Conservation (phyloP, 1,140 invertebrate genomes). For the Pemphigus obesinymphae region DNA sequence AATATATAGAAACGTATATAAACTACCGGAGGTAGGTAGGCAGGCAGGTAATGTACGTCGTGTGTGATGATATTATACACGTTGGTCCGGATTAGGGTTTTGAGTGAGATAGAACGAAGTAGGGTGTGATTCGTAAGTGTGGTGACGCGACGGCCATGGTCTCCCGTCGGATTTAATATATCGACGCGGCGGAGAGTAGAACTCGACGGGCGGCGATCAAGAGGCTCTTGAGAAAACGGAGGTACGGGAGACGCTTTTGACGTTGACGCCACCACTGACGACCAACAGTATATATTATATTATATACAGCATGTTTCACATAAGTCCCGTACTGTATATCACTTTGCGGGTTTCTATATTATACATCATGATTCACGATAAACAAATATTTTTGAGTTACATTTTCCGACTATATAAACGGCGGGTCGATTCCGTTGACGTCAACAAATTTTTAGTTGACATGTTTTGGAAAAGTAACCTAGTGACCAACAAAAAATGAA, state of each 20-base stretch:
- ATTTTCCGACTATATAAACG: neutral
- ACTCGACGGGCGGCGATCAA: slow-evolving; percentile 35
- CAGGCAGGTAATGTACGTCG: neutral
- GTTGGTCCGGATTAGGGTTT: neutral
- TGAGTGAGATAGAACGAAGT: neutral
- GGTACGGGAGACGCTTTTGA: slow-evolving; percentile 26
- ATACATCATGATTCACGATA: too few relatives aligned
- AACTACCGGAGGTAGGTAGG: neutral
- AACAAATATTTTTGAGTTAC: too few relatives aligned
- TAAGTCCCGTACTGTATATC: too few relatives aligned
- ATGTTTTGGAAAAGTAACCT: too few relatives aligned
- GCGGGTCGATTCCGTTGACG: neutral
- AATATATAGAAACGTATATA: neutral
- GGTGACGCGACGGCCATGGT: neutral
- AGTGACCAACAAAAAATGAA: too few relatives aligned
- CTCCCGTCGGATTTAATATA: neutral
- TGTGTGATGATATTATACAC: neutral
- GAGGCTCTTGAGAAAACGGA: slow-evolving; percentile 23
- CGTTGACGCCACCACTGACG: slow-evolving; percentile 22
- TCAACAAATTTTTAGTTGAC: too few relatives aligned
- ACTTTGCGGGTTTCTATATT: too few relatives aligned
- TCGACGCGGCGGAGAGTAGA: slow-evolving; percentile 4
- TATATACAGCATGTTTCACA: too few relatives aligned
- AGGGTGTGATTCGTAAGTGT: slow-evolving; percentile 11
- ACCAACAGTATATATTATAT: neutral